Evolutionary conservation across 2,113 vertebrate species (phyloP).

Genomic region (Ariopsis seemanni): DNA sequence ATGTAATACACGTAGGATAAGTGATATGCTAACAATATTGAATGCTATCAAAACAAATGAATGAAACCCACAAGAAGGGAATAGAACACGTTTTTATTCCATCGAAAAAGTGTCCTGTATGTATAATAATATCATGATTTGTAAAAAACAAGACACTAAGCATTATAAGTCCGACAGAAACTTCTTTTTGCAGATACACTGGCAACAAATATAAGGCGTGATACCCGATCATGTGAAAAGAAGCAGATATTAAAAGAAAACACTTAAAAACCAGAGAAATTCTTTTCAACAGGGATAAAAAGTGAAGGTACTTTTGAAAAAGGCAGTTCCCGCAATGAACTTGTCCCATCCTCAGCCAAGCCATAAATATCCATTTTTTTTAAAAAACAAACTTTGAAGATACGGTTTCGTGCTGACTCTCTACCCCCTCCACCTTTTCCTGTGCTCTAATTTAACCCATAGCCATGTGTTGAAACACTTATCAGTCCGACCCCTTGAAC

Average conservation of each 20-base stretch:
- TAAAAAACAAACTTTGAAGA: constrained; percentile 60
- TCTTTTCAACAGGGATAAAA: constrained; percentile 37
- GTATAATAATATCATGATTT: not conserved
- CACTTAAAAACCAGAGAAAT: constrained; percentile 32
- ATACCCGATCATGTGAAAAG: constrained; percentile 52
- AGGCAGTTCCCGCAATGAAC: constrained; percentile 45
- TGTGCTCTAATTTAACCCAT: constrained; percentile 25
- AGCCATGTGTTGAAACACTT: constrained; percentile 63
- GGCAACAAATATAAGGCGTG: constrained; percentile 23
- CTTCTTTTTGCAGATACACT: not conserved
- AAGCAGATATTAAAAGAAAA: constrained; percentile 55
- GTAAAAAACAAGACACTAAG: not conserved
- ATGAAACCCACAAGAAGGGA: no score
- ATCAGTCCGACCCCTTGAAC: constrained; percentile 52
- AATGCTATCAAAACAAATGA: no score
- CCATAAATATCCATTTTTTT: constrained; percentile 62
- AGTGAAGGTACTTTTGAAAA: constrained; percentile 42
- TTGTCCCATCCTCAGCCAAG: constrained; percentile 45
- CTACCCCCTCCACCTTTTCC: constrained; percentile 4
- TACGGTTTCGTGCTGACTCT: constrained; percentile 51
- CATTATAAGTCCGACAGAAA: not conserved
- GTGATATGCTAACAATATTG: no score
- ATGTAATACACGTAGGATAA: no score
- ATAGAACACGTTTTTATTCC: no score
- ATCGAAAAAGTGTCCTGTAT: no score